phyloP scores from a whole-genome alignment of 2,797 vertebrate genomes.

The Anguilla pacifica region DNA sequence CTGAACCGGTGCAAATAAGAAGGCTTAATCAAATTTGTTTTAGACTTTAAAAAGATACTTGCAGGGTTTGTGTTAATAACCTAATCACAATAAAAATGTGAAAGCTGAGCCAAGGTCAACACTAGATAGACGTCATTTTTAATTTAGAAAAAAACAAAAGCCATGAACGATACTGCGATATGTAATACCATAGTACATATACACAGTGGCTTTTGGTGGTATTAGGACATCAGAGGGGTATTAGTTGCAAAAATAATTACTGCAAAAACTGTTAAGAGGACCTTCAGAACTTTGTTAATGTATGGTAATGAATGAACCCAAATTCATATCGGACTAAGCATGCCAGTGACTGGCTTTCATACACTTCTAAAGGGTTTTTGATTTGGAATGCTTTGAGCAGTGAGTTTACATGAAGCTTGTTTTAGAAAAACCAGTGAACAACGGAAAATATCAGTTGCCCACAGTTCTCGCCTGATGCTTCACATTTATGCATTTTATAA shows the following conservation, averaged over 20 bases:
- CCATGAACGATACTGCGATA: conserved; percentile 3
- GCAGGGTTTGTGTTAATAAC: conserved; percentile 76
- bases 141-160: conserved; percentile 59
- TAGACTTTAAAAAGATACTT: conserved; percentile 78
- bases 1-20: conserved; percentile 68
- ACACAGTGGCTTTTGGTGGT: conserved; percentile 47
- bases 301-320: conserved; percentile 15
- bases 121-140: conserved; percentile 66
- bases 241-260: conserved; percentile 41
- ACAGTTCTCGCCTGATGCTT: background rate
- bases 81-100: conserved; percentile 72
- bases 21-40: conserved; percentile 77
- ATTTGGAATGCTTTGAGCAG: background rate
- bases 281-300: conserved; percentile 12
- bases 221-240: conserved; percentile 54
- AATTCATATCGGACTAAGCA: background rate
- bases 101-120: conserved; percentile 72
- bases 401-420: background rate
- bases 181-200: conserved; percentile 65
- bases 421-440: background rate
- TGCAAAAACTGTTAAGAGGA: conserved; percentile 39
- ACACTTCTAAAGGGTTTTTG: background rate
- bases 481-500: background rate
- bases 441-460: background rate
- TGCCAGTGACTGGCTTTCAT: conserved; percentile 8